phyloP scores from a whole-genome alignment of 2,888 invertebrate genomes.

The Eupithecia centaureata region DNA sequence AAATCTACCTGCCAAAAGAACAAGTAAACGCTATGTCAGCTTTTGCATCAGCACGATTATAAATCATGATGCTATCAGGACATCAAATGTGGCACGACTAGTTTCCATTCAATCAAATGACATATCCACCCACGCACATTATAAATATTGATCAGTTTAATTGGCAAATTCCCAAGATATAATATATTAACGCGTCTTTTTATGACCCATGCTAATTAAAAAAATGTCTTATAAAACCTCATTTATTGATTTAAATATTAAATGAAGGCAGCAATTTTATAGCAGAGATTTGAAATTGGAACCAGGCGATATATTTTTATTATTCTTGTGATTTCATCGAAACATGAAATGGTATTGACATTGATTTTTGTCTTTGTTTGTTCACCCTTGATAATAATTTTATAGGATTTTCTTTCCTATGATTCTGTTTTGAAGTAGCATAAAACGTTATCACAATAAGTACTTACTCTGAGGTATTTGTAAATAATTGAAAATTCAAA shows the following conservation, averaged over 20 bases:
- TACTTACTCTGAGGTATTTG: too few relatives aligned
- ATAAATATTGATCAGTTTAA: constrained; percentile 33
- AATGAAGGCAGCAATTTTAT: constrained; percentile 16
- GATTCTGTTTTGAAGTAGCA: not conserved
- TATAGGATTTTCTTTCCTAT: not conserved
- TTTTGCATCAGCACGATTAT: constrained; percentile 27
- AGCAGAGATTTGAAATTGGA: constrained; percentile 4
- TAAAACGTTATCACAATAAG: not conserved
- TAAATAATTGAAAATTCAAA: not conserved
- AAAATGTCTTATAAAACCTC: constrained; percentile 18
- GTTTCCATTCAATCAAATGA: constrained; percentile 34
- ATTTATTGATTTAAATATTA: constrained; percentile 16
- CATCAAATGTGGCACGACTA: constrained; percentile 28
- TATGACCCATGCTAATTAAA: constrained; percentile 29
- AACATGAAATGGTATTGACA: constrained; percentile 3
- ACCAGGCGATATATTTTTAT: constrained; percentile 6
- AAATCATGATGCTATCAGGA: constrained; percentile 28
- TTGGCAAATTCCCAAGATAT: constrained; percentile 24
- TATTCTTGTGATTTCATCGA: constrained; percentile 11
- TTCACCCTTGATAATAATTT: constrained; percentile 1
- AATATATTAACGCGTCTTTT: constrained; percentile 18
- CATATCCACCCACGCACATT: constrained; percentile 38
- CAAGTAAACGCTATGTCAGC: constrained; percentile 22
- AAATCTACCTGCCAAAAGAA: constrained; percentile 2
- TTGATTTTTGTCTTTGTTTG: constrained; percentile 5